phyloP scores from a whole-genome alignment of 2,113 vertebrate species.

The Girardinichthys multiradiatus region DNA sequence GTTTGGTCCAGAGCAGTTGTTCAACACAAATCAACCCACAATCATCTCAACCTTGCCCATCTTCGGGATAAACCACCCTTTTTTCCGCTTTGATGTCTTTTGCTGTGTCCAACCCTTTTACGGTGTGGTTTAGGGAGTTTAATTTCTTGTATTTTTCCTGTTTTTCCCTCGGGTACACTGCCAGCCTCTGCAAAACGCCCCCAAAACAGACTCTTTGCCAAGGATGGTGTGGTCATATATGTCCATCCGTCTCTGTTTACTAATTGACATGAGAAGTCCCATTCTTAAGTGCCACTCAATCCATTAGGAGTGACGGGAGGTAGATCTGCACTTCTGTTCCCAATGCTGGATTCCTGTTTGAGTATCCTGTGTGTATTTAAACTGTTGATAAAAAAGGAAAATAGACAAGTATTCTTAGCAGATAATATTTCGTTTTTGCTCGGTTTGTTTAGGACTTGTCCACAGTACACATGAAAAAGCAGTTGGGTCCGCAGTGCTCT shows the following conservation, averaged over 20 bases:
- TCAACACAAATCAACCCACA: conserved; percentile 59
- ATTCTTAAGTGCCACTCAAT: conserved; percentile 59
- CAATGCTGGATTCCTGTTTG: conserved; percentile 61
- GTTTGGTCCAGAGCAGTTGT: conserved; percentile 48
- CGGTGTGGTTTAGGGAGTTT: conserved; percentile 3
- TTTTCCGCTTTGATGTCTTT: conserved; percentile 5
- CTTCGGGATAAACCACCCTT: conserved; percentile 4
- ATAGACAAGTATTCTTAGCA: conserved; percentile 61
- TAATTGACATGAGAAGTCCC: conserved; percentile 17
- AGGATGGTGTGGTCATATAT: conserved; percentile 29
- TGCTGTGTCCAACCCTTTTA: conserved; percentile 9
- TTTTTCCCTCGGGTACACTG: conserved; percentile 60
- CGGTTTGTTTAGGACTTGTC: conserved; percentile 49
- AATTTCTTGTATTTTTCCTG: too few relatives aligned
- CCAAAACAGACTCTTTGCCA: conserved; percentile 39
- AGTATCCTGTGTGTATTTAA: conserved; percentile 44
- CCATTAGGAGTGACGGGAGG: conserved; percentile 19
- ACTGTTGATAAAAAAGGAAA: conserved; percentile 32
- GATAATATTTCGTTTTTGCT: conserved; percentile 56
- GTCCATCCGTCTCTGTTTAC: conserved; percentile 23
- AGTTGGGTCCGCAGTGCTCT: too few relatives aligned
- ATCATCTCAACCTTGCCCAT: conserved; percentile 34
- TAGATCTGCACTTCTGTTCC: conserved; percentile 32
- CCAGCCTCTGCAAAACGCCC: conserved; percentile 51
- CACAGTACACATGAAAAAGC: conserved; percentile 27